phyloP scores from a whole-genome alignment of 2,888 invertebrate genomes.

The Conops quadrifasciatus region DNA sequence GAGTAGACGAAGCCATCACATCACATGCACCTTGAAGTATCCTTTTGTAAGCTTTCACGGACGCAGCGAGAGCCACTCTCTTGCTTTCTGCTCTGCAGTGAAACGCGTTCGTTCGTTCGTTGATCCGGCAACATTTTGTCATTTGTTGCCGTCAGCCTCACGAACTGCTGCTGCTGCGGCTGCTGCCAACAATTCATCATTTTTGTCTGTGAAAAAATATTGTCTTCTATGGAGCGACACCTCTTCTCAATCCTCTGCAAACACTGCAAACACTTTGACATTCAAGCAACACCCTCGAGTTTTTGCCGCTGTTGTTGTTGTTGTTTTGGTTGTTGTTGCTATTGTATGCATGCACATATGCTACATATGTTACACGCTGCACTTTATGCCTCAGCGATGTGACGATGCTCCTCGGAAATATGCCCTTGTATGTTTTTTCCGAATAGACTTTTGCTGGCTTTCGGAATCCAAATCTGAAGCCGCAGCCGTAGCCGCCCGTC shows the following conservation, averaged over 20 bases:
- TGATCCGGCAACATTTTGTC: slow-evolving; percentile 12
- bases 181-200: slow-evolving; percentile 22
- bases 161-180: not conserved
- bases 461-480: no score
- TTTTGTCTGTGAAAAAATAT: slow-evolving; percentile 13
- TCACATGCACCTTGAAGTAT: slow-evolving; percentile 15
- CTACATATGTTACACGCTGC: slow-evolving; percentile 9
- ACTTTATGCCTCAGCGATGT: not conserved
- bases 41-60: slow-evolving; percentile 29
- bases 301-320: slow-evolving; percentile 11
- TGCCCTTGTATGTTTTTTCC: no score
- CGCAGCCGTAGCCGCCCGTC: not conserved
- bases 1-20: not conserved
- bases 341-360: not conserved
- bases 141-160: slow-evolving; percentile 14
- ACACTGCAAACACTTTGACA: slow-evolving; percentile 20
- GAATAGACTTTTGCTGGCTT: no score
- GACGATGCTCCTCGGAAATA: no score
- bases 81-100: not conserved
- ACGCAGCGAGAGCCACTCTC: not conserved
- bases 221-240: slow-evolving; percentile 1
- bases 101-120: no score
- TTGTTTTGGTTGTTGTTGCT: slow-evolving; percentile 6
- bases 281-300: slow-evolving; percentile 26
- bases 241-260: no score